phyloP scores from a whole-genome alignment of 2,113 vertebrate genomes.

The Machaerirhynchus nigripectus region DNA sequence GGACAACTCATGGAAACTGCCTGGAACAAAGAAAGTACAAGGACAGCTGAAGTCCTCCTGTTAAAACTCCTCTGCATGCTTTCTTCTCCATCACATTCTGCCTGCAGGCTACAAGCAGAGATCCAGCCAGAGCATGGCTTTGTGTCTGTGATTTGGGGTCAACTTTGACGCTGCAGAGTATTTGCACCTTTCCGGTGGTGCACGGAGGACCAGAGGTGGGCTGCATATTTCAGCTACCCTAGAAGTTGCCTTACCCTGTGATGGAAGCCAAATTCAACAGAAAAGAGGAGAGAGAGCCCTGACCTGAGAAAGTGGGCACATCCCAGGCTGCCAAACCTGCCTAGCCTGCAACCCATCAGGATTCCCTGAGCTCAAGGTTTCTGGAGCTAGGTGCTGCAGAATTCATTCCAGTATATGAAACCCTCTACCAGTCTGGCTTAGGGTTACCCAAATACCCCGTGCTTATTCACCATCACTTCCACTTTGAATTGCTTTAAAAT shows the following conservation, averaged over 20 bases:
- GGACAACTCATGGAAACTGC: background rate
- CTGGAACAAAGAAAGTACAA: background rate
- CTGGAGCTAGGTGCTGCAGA: background rate
- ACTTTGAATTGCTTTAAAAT: background rate
- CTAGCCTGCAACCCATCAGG: background rate
- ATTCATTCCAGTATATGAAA: background rate
- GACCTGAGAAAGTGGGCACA: background rate
- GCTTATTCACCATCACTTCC: background rate
- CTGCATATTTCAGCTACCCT: background rate
- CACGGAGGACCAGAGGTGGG: background rate
- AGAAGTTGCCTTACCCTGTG: background rate
- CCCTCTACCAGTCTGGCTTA: background rate
- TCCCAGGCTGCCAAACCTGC: background rate
- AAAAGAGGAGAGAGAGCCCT: background rate
- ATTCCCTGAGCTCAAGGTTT: background rate
- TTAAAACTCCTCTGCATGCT: background rate
- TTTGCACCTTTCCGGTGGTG: background rate
- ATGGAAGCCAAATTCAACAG: background rate
- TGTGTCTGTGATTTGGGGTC: background rate
- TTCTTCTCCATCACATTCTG: background rate
- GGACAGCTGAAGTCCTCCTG: background rate
- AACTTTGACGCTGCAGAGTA: background rate
- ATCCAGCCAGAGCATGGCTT: rapidly evolving
- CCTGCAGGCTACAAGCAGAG: background rate
- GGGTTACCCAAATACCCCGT: background rate